phyloP scores from a whole-genome alignment of 2,888 invertebrate species.

The Pachycephus smyrnensis region DNA sequence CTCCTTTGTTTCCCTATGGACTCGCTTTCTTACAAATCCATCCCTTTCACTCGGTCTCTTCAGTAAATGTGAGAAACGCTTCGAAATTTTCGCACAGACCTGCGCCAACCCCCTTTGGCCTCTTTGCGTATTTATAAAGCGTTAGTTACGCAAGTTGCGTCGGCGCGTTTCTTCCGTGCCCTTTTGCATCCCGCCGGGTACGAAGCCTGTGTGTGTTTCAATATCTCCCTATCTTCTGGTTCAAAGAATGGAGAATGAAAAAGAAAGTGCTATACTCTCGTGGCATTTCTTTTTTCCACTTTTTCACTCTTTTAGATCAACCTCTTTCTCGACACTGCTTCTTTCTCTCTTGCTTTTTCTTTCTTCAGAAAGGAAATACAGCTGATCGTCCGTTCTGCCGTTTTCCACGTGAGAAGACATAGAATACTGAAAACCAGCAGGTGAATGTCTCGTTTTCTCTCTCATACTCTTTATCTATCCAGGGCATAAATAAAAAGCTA shows the following conservation, averaged over 20 bases:
- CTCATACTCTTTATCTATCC: background rate
- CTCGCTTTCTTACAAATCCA: background rate
- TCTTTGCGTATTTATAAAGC: background rate
- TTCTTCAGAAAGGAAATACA: background rate
- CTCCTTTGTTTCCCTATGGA: background rate
- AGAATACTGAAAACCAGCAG: background rate
- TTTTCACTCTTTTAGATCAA: background rate
- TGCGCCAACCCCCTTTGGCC: background rate
- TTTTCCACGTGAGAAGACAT: background rate
- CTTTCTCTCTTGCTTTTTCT: background rate
- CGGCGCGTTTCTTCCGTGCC: background rate
- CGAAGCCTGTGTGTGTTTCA: background rate
- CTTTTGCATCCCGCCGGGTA: background rate
- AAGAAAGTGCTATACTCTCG: background rate
- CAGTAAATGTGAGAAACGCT: background rate
- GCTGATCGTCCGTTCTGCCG: background rate
- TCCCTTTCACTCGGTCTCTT: background rate
- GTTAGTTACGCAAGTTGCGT: background rate
- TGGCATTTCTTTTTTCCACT: background rate
- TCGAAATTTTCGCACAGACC: background rate
- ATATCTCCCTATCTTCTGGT: background rate
- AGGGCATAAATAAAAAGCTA: background rate
- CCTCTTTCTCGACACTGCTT: background rate
- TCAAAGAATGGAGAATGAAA: background rate
- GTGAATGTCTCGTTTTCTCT: background rate